A percentile compares a stretch with the other conserved stretches of the same genome.
These are phyloP conservation scores for Bradypodion ventrale DNA, from an alignment of 2,797 vertebrate species.

Conservation along the genomic window DNA sequence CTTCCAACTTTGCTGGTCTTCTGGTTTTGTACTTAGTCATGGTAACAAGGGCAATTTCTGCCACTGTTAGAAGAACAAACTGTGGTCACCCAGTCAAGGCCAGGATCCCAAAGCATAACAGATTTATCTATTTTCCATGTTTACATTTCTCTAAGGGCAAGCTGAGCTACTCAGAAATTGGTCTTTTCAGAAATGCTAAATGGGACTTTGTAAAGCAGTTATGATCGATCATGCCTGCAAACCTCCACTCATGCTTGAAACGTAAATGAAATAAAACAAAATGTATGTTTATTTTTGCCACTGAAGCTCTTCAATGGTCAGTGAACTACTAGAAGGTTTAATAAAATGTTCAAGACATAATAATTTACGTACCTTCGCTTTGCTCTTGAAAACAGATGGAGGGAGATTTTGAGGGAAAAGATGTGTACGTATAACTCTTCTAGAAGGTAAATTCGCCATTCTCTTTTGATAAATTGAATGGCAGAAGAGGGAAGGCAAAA, in stretches of 20 bases:
- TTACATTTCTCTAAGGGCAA: not conserved
- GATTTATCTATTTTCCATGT: not conserved
- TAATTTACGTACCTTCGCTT: slow-evolving; percentile 54
- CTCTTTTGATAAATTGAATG: slow-evolving; percentile 29
- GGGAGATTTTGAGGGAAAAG: slow-evolving; percentile 56
- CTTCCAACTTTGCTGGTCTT: not conserved
- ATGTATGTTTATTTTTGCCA: not conserved
- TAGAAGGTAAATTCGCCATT: slow-evolving; percentile 45
- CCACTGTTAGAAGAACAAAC: not conserved
- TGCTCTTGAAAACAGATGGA: slow-evolving; percentile 47
- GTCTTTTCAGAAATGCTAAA: not conserved
- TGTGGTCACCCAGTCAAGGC: not conserved
- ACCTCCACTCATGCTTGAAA: too few relatives aligned
- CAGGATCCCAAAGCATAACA: not conserved
- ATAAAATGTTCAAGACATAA: not conserved
- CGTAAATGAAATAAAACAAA: not conserved
- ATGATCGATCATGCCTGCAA: too few relatives aligned
- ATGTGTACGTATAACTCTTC: slow-evolving; percentile 44
- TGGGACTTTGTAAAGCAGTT: not conserved
- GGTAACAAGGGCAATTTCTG: not conserved
- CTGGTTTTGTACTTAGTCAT: not conserved
- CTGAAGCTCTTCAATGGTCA: not conserved
- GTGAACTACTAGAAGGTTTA: too few relatives aligned
- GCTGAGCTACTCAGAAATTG: not conserved
- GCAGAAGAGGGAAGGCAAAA: not conserved